These are phyloP conservation scores for Caenorhabditis afra DNA, from an alignment of 2,888 invertebrate species.

Conservation along the genomic window DNA sequence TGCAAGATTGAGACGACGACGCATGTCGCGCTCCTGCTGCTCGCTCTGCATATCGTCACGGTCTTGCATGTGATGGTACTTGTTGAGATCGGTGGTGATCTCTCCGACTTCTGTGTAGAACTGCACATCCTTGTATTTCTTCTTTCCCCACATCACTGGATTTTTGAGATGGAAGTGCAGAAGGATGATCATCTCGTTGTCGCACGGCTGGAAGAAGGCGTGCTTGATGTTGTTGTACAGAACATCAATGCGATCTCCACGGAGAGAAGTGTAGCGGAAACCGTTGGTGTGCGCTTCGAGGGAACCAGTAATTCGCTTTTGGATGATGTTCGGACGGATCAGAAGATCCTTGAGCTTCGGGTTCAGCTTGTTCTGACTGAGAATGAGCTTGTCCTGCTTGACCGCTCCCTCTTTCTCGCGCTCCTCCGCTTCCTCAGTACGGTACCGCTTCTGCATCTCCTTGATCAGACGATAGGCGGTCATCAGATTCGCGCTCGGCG, in stretches of 20 bases:
- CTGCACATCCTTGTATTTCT: slow-evolving; percentile 89
- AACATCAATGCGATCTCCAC: slow-evolving; percentile 99
- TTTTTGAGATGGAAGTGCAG: slow-evolving; percentile 98
- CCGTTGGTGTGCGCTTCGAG: slow-evolving; percentile 91
- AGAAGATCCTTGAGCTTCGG: slow-evolving; percentile 87
- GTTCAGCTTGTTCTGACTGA: slow-evolving; percentile 90
- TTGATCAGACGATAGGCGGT: slow-evolving; percentile 98
- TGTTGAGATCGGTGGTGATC: slow-evolving; percentile 98
- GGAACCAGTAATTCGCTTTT: slow-evolving; percentile 84
- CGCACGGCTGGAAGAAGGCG: slow-evolving; percentile 93
- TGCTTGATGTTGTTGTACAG: slow-evolving; percentile 99
- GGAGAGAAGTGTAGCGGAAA: slow-evolving; percentile 94
- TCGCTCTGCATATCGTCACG: slow-evolving; percentile 98
- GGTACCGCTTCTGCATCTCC: slow-evolving; percentile 97
- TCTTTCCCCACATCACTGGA: slow-evolving; percentile 99
- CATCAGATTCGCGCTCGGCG: slow-evolving; percentile 95
- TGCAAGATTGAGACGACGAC: slow-evolving; percentile 96
- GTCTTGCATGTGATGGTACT: slow-evolving; percentile 99
- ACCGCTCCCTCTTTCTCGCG: slow-evolving; percentile 97
- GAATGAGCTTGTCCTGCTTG: slow-evolving; percentile 95
- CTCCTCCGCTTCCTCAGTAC: slow-evolving; percentile 96
- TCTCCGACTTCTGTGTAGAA: slow-evolving; percentile 99
- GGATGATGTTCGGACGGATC: slow-evolving; percentile 98
- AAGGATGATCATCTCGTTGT: slow-evolving; percentile 99
- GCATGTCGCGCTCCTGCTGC: slow-evolving; percentile 94